phyloP scores from a whole-genome alignment of 2,797 vertebrate species.

The Decapterus maruadsi region DNA sequence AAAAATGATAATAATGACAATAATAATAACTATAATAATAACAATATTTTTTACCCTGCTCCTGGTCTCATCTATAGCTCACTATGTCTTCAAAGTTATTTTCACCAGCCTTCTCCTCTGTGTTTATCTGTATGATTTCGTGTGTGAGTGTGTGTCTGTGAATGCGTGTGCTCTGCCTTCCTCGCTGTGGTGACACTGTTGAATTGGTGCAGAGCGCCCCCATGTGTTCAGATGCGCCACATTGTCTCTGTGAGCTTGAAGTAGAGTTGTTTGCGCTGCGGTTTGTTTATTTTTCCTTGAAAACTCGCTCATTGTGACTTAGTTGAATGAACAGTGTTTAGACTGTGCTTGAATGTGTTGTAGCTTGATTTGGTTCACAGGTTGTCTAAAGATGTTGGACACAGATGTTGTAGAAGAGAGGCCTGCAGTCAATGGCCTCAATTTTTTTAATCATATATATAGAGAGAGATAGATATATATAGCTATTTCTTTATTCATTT shows the following conservation, averaged over 20 bases:
- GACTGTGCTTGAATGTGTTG: rapidly evolving
- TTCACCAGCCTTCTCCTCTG: slow-evolving; percentile 39
- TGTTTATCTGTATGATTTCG: background rate
- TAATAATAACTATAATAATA: slow-evolving; percentile 17
- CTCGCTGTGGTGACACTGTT: slow-evolving; percentile 17
- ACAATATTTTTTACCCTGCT: background rate
- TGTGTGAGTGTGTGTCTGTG: slow-evolving; percentile 36
- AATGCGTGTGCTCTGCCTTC: slow-evolving; percentile 7
- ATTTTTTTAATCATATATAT: background rate
- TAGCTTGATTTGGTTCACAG: background rate
- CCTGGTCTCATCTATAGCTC: slow-evolving; percentile 19
- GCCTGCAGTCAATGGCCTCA: slow-evolving; percentile 43
- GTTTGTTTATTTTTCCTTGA: background rate
- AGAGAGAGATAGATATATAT: too few species aligned
- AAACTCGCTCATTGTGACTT: background rate
- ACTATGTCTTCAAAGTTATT: slow-evolving; percentile 56
- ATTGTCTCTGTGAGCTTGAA: background rate
- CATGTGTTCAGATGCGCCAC: slow-evolving; percentile 58
- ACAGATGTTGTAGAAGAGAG: background rate
- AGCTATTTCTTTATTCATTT: background rate
- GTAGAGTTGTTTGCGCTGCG: slow-evolving; percentile 6
- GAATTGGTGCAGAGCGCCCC: slow-evolving; percentile 82
- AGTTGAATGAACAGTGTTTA: background rate
- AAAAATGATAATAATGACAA: slow-evolving; percentile 20
- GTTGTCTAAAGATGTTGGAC: background rate